Percentiles rank a stretch among this genome's conserved stretches.
These are phyloP conservation scores for Cybosia mesomella DNA, from an alignment of 2,888 invertebrate genomes.

Conservation along the genomic window DNA sequence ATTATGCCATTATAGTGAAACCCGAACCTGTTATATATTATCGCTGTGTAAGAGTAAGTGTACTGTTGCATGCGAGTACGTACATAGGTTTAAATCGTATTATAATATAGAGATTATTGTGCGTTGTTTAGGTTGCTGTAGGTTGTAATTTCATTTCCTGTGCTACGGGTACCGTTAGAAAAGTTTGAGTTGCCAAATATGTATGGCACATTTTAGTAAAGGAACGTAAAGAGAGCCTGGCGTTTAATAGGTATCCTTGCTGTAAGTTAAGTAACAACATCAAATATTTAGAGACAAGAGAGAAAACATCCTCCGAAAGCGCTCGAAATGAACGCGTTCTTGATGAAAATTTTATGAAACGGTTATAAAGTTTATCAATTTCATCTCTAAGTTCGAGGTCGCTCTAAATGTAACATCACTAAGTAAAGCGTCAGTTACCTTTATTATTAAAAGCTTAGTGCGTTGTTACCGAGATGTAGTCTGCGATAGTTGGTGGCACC, in stretches of 20 bases:
- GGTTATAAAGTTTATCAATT: conserved; percentile 28
- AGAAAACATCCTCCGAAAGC: conserved; percentile 6
- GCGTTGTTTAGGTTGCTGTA: conserved; percentile 40
- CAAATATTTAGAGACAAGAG: background rate
- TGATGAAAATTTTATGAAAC: conserved; percentile 17
- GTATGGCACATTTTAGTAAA: conserved; percentile 18
- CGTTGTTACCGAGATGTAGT: conserved; percentile 23
- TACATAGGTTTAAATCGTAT: conserved; percentile 18
- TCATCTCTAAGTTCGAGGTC: conserved; percentile 27
- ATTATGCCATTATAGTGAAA: conserved; percentile 62
- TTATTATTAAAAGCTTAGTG: conserved; percentile 27
- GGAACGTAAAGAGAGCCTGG: background rate
- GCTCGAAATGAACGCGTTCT: conserved; percentile 12
- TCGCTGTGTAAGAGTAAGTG: conserved; percentile 50
- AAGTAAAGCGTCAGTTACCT: conserved; percentile 23
- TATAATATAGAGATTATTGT: conserved; percentile 47
- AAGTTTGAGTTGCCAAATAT: conserved; percentile 48
- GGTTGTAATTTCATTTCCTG: conserved; percentile 35
- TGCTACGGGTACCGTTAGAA: conserved; percentile 46
- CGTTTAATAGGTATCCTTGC: background rate
- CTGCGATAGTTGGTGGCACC: conserved; percentile 22
- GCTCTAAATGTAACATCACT: conserved; percentile 24
- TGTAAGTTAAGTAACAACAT: conserved; percentile 12
- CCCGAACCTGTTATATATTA: conserved; percentile 54
- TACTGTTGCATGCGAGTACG: conserved; percentile 42